Percentiles rank a stretch among this genome's conserved stretches.
phyloP scores from a whole-genome alignment of 2,113 vertebrate species.

The Spilogale gracilis region DNA sequence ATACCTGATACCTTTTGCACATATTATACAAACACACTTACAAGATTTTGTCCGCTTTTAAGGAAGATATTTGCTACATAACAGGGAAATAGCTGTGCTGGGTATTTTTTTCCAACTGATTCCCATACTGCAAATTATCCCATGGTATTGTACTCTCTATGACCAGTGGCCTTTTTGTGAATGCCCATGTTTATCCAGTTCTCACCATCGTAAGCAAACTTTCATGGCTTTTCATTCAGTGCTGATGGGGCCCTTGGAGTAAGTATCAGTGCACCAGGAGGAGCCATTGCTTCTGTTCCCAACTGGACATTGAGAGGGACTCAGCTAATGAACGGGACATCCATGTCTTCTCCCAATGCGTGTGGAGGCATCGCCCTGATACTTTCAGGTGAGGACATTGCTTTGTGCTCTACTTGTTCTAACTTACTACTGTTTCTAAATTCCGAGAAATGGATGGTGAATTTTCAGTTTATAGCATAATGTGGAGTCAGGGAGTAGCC shows the following conservation, averaged over 20 bases:
- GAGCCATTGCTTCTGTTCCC: constrained; percentile 98
- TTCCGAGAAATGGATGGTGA: not conserved
- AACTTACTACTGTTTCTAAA: not conserved
- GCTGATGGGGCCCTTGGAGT: constrained; percentile 97
- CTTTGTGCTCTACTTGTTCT: too few relatives aligned
- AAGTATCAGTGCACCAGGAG: constrained; percentile 97
- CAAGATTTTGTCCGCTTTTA: not conserved
- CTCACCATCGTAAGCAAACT: not conserved
- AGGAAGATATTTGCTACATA: not conserved
- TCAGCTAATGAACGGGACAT: constrained; percentile 99
- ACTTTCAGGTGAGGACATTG: constrained; percentile 92
- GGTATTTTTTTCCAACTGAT: not conserved
- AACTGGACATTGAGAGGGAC: constrained; percentile 99
- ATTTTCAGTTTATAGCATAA: not conserved
- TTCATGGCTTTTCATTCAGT: constrained; percentile 81
- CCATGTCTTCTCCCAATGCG: constrained; percentile 99
- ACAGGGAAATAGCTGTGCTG: not conserved
- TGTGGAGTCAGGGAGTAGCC: not conserved
- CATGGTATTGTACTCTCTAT: not conserved
- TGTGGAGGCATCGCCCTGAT: constrained; percentile 97
- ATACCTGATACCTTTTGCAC: not conserved
- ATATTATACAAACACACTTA: not conserved
- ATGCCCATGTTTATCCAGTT: not conserved
- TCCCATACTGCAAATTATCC: not conserved
- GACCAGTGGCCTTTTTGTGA: not conserved